Conservation (phyloP, 2,113 vertebrate species). For the Zapus hudsonius region DNA sequence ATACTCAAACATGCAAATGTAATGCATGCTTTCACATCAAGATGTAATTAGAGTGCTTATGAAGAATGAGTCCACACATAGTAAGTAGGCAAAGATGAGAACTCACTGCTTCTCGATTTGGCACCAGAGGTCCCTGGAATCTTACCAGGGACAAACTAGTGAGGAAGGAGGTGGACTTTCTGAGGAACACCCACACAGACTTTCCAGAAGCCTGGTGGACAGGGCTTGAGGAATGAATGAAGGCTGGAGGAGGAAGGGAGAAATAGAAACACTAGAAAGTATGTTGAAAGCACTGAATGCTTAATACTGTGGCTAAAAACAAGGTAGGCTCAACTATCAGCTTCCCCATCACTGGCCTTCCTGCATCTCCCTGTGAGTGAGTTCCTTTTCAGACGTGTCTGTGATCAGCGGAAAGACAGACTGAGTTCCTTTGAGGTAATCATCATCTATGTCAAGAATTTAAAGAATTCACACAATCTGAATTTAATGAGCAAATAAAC, state of each 20-base stretch:
- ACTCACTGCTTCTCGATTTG: background rate
- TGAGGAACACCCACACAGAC: background rate
- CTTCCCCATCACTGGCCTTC: background rate
- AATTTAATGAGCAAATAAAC: background rate
- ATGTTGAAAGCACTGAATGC: background rate
- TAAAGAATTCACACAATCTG: background rate
- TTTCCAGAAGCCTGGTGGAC: background rate
- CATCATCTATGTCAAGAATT: background rate
- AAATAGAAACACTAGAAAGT: background rate
- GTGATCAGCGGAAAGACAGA: background rate
- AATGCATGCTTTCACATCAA: background rate
- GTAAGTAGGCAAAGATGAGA: background rate
- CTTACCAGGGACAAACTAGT: background rate
- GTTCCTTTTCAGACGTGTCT: background rate
- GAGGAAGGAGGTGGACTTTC: background rate
- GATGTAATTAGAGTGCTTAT: background rate
- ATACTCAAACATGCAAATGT: background rate
- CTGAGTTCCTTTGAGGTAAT: background rate
- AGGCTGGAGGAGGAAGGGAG: too few species aligned
- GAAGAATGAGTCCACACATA: background rate
- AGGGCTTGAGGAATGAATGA: background rate
- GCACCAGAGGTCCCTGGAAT: background rate
- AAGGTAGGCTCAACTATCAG: accelerated
- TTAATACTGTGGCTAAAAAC: too few species aligned
- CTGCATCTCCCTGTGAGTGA: background rate